Evolutionary conservation across 2,113 vertebrate species (phyloP), one percentile per base, ranked within the genome.

Genomic region (Chamaea fasciata): DNA sequence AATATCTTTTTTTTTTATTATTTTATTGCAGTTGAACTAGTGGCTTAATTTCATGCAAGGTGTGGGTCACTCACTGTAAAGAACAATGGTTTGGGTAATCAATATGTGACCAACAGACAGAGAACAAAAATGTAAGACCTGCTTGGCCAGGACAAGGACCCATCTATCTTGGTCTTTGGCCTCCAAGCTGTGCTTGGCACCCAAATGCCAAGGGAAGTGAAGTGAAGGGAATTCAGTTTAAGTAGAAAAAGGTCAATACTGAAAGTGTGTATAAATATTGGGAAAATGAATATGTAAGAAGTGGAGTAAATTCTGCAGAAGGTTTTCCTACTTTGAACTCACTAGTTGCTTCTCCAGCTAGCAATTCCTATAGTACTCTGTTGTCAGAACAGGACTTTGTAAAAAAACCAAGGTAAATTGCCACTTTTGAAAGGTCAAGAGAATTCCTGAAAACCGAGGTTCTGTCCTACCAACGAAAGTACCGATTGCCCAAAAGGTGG

Each of bases 301-400:
- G 5, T 8, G 15, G 31, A 49, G 7, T 44, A 49, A 59, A 35
- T 76, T 39, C 47, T 60, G 39, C 24, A 22, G 44, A 55, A 82
- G 15, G 9, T 46, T 63, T 35, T 79, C 77, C 30, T 69, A 0
- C 59, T 52, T 80, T 39, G 31, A 57, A 23, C 22, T 77, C 37
- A 28, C 33, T 41, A 21, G n/a, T 13, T 71, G 49, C 53, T 60
- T 15, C 39, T 42, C 27, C 44, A 41, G 23, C 20, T 28, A 11
- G 49, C 16, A 4, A 20, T 20, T 6, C 0, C 27, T 31, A 1
- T 14, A 11, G 7, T 6, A 7, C 9, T 56, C 33, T 53, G 9
- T 24, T 37, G 24, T 26, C 27, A 28, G 31, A 68, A 46, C 0
- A 2, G 39, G 50, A 27, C n/a, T 52, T 50, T 4, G 5, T 23